Evolutionary conservation across 2,888 invertebrate species (phyloP).

Genomic region (Galeopsomyia nigrocyanea): DNA sequence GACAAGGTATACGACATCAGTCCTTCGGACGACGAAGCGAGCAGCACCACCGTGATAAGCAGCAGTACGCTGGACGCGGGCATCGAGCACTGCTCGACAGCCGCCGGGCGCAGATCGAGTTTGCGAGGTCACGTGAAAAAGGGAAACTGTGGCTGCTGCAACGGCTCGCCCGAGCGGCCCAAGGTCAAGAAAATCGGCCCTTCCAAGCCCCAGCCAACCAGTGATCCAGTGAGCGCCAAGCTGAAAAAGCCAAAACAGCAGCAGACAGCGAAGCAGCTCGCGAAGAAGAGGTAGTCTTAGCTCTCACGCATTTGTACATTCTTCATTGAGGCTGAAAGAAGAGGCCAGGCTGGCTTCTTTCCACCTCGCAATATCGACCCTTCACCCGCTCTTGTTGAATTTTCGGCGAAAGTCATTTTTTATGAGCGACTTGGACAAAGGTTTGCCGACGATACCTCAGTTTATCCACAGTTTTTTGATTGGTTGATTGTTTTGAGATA

Average conservation of each 20-base stretch:
- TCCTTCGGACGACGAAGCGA: constrained; percentile 62
- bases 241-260: constrained; percentile 14
- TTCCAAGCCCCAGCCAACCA: no score
- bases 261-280: constrained; percentile 57
- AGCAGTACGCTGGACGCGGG: neutral
- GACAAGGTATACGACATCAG: constrained; percentile 31
- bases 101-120: constrained; percentile 65
- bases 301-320: constrained; percentile 40
- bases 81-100: constrained; percentile 42
- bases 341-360: neutral
- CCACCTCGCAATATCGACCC: constrained; percentile 2
- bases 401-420: neutral
- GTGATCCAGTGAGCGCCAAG: neutral
- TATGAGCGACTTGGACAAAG: neutral
- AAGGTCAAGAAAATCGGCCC: constrained; percentile 63
- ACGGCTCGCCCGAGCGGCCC: constrained; percentile 72
- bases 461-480: no score
- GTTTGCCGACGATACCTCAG: neutral
- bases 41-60: constrained; percentile 45
- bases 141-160: constrained; percentile 74
- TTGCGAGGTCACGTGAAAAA: constrained; percentile 74
- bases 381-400: constrained; percentile 30
- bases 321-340: constrained; percentile 26
- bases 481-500: no score
- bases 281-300: constrained; percentile 68